These are phyloP conservation scores for Amazona vittata DNA, from an alignment of 2,113 vertebrate species.

Conservation along the genomic window DNA sequence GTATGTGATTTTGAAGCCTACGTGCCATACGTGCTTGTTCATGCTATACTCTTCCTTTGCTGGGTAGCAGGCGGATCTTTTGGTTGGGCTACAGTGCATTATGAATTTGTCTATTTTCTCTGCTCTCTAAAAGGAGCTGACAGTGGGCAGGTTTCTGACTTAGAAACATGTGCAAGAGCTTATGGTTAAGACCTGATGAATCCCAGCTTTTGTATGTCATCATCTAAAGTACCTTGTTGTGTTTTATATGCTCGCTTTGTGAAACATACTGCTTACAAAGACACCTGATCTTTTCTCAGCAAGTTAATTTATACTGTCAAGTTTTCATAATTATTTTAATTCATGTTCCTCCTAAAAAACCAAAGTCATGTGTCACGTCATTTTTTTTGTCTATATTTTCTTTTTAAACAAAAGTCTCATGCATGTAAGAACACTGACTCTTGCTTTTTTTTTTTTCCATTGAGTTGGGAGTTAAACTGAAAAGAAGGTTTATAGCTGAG, in stretches of 20 bases:
- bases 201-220: not conserved
- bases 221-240: not conserved
- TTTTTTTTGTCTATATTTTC: not conserved
- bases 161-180: not conserved
- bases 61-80: not conserved
- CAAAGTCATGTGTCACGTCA: rapidly evolving
- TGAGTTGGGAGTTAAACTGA: not conserved
- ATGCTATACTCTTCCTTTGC: not conserved
- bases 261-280: not conserved
- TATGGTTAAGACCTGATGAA: not conserved
- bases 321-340: not conserved
- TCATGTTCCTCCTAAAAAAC: not conserved
- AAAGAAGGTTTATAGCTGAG: not conserved
- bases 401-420: not conserved
- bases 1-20: not conserved
- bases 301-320: not conserved
- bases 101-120: not conserved
- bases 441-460: not conserved
- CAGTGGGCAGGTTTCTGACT: not conserved
- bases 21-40: not conserved
- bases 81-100: not conserved
- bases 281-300: not conserved
- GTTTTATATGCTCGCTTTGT: not conserved
- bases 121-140: not conserved
- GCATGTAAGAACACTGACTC: not conserved